Conservation (phyloP, 2,797 vertebrate species). For the Muscicapa striata region DNA sequence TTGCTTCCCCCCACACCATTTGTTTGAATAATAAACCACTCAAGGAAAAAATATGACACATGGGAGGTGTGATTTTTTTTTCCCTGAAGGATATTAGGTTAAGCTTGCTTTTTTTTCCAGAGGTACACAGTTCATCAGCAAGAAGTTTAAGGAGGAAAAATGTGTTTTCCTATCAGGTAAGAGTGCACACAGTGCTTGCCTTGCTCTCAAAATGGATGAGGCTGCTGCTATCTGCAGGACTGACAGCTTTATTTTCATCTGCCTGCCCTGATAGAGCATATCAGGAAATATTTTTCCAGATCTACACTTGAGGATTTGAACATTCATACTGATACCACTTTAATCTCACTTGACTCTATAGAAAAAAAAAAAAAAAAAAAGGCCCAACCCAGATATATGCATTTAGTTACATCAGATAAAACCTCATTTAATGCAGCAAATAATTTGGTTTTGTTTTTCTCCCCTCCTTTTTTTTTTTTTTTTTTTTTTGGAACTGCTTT, state of each 20-base stretch:
- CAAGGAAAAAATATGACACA: neutral
- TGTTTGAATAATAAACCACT: neutral
- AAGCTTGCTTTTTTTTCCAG: neutral
- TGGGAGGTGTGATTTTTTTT: neutral
- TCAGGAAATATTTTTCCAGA: neutral
- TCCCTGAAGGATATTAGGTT: neutral
- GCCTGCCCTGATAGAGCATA: neutral
- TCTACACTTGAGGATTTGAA: neutral
- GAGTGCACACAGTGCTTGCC: neutral
- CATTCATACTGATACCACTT: neutral
- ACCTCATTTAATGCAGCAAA: neutral
- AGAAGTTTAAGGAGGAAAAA: neutral
- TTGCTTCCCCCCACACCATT: neutral
- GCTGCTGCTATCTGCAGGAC: neutral
- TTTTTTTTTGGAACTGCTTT: neutral
- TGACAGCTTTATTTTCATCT: conserved; percentile 5
- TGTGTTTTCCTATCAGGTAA: neutral
- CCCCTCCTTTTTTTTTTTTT: no score
- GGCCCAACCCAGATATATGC: neutral
- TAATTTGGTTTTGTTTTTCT: neutral
- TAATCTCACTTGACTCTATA: neutral
- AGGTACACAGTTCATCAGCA: neutral
- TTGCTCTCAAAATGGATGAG: neutral
- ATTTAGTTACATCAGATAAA: neutral
- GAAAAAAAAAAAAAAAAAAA: neutral